These are phyloP conservation scores for Gymnarchus niloticus DNA, from an alignment of 2,113 vertebrate species.

Conservation along the genomic window DNA sequence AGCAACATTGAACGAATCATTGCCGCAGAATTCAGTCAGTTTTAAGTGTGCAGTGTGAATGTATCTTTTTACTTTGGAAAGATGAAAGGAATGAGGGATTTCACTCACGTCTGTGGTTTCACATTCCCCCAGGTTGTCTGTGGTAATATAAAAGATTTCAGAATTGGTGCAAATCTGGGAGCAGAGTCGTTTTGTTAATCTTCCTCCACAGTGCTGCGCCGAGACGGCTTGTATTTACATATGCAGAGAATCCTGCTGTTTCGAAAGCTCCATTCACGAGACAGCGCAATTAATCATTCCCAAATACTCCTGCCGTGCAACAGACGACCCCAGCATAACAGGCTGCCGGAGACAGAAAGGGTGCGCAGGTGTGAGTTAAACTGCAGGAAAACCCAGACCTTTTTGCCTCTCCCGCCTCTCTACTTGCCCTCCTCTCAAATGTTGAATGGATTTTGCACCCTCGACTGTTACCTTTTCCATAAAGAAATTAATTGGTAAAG, in stretches of 20 bases:
- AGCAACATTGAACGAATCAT: neutral
- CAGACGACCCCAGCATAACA: constrained; percentile 71
- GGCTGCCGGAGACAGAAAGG: constrained; percentile 53
- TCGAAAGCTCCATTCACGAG: constrained; percentile 69
- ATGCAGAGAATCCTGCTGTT: constrained; percentile 82
- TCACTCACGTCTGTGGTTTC: constrained; percentile 36
- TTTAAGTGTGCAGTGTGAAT: neutral
- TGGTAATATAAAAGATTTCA: constrained; percentile 63
- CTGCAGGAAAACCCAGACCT: constrained; percentile 59
- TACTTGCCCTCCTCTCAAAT: neutral
- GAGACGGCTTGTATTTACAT: constrained; percentile 82
- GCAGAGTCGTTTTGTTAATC: constrained; percentile 73
- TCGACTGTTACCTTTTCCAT: neutral
- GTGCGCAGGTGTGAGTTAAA: constrained; percentile 78
- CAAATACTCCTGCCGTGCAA: constrained; percentile 74
- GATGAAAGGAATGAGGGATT: constrained; percentile 45
- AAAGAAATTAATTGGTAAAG: neutral
- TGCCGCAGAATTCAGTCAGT: neutral
- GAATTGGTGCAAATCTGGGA: constrained; percentile 57
- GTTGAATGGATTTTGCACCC: neutral
- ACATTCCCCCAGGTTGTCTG: constrained; percentile 44
- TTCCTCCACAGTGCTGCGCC: constrained; percentile 67
- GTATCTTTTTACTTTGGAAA: constrained; percentile 17
- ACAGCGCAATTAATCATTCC: constrained; percentile 95
- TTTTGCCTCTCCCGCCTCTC: constrained; percentile 13